Conservation (phyloP, 2,797 vertebrate species). For the Muscicapa comitata region DNA sequence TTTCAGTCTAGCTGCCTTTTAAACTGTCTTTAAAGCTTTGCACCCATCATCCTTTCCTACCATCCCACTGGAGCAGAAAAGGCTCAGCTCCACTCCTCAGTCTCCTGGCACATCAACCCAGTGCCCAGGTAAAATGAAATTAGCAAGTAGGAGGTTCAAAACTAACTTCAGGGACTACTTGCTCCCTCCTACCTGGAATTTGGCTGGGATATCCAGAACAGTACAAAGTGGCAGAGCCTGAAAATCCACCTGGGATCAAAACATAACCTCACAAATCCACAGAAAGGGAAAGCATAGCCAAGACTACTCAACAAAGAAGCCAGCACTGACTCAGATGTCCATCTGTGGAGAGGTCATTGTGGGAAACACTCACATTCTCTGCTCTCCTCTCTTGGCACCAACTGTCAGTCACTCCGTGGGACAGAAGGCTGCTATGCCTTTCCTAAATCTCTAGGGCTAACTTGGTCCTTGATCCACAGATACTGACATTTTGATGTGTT, state of each 20-base stretch:
- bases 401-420: neutral
- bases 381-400: neutral
- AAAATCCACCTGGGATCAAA: neutral
- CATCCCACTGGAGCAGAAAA: neutral
- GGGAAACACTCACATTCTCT: accelerated
- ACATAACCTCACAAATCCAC: neutral
- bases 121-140: neutral
- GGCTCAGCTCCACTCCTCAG: neutral
- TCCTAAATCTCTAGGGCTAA: neutral
- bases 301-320: neutral
- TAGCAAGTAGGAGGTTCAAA: neutral
- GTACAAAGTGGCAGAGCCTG: neutral
- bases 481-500: neutral
- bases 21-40: neutral
- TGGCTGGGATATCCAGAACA: neutral
- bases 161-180: neutral
- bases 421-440: neutral
- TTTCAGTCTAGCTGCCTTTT: neutral
- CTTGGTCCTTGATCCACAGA: neutral
- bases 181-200: accelerated
- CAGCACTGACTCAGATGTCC: neutral
- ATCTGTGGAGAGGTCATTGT: neutral
- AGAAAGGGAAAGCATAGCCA: neutral
- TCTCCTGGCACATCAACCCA: accelerated
- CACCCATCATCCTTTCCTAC: neutral